Evolutionary conservation across 1,140 invertebrate species (phyloP), one percentile per base, ranked within the genome.

Genomic region (Zaprionus africanus): DNA sequence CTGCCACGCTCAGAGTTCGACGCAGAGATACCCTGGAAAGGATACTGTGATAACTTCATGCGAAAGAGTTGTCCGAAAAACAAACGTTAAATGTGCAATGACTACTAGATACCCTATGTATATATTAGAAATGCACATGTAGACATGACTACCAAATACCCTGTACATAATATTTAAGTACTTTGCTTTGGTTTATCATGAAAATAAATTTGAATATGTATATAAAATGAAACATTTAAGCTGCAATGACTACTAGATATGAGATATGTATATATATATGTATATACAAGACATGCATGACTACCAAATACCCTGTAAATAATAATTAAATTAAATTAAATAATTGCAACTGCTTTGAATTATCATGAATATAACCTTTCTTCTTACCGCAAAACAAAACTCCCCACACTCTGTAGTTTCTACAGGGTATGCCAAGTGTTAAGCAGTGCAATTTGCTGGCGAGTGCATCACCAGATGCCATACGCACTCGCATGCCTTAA

Each of bases 401-500:
- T 17, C 41, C 41, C n/a, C n/a, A 11, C 41, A 46, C 15, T 46
- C 41, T 17, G n/a, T 0, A 24, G 24, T 51, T 22, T 13, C 19
- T 51, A 51, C 46, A 51, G 46, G 46, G 46, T 51, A 51, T 51
- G 1, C 17, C 4, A 71, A 66, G 70, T 72, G 70, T 64, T 24
- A 78, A 78, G 51, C 68, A 69, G 53, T 60, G 78, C 74, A 84
- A 84, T 84, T 83, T 80, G 77, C 78, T 79, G 67, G 11, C 15
- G 31, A 51, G 72, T 71, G 67, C 73, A 90, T 88, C 86, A 88
- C 79, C 74, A 46, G 67, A 36, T 58, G 22, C 38, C 28, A 24
- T 15, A 49, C 26, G 49, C 22, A 53, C 43, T 46, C 51, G 38
- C 43, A 82, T 90, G 82, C 65, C 86, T 87, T 88, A 78, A 87